Conservation (phyloP, 1,140 invertebrate genomes). For the Helicoverpa armigera region DNA sequence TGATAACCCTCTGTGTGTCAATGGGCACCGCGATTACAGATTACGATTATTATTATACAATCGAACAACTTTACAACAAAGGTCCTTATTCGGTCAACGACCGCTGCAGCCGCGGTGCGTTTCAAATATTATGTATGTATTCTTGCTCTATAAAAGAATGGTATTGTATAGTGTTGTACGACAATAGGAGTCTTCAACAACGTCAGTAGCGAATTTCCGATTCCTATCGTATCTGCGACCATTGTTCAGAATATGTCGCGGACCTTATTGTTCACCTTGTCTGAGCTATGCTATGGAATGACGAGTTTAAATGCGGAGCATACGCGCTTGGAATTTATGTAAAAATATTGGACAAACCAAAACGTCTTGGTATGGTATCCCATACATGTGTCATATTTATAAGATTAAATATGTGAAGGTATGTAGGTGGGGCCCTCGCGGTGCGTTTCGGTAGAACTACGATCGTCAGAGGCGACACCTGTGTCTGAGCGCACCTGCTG, state of each 20-base stretch:
- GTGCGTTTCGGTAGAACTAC: neutral
- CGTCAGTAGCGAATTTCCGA: slow-evolving; percentile 80
- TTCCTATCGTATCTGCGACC: slow-evolving; percentile 81
- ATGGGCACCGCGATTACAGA: slow-evolving; percentile 9
- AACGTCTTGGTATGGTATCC: slow-evolving; percentile 31
- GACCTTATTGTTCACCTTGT: slow-evolving; percentile 76
- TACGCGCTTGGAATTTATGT: slow-evolving; percentile 71
- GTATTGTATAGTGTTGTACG: slow-evolving; percentile 56
- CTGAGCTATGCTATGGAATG: slow-evolving; percentile 70
- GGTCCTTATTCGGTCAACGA: slow-evolving; percentile 54
- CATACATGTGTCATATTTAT: slow-evolving; percentile 13
- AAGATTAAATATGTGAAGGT: neutral
- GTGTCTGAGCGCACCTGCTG: slow-evolving; percentile 27
- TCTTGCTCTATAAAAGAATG: slow-evolving; percentile 65
- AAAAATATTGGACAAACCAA: slow-evolving; percentile 49
- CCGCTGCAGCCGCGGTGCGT: slow-evolving; percentile 30
- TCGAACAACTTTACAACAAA: slow-evolving; percentile 39
- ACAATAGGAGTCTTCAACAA: slow-evolving; percentile 72
- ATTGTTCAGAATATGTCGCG: slow-evolving; percentile 85
- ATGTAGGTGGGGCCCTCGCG: slow-evolving; percentile 14
- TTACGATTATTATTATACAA: slow-evolving; percentile 31
- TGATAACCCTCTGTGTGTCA: slow-evolving; percentile 15
- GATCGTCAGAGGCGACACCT: slow-evolving; percentile 17
- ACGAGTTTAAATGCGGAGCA: slow-evolving; percentile 79
- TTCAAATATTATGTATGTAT: slow-evolving; percentile 43